Evolutionary conservation across 2,113 vertebrate species (phyloP).

Genomic region (Rhegmatorhina hoffmannsi): DNA sequence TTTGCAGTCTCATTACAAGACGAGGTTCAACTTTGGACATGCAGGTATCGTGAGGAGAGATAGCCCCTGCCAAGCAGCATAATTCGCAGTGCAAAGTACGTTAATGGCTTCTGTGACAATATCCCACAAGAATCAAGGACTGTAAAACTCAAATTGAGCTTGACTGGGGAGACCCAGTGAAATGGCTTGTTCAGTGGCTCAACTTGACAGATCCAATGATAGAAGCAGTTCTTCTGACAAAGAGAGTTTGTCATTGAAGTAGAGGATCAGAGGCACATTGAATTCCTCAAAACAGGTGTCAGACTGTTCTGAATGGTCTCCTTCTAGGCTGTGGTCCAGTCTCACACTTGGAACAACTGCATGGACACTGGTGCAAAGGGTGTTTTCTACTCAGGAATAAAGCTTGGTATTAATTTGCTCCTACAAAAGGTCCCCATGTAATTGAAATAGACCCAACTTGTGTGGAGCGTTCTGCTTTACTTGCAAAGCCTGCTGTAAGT

Average conservation of each 20-base stretch:
- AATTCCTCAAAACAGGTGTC: not conserved
- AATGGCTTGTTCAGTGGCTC: slow-evolving; percentile 11
- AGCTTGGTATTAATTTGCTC: not conserved
- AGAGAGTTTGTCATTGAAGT: not conserved
- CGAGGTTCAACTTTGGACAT: slow-evolving; percentile 40
- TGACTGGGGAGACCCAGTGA: slow-evolving; percentile 20
- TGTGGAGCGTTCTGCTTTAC: not conserved
- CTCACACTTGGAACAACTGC: not conserved
- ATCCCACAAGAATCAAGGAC: slow-evolving; percentile 48
- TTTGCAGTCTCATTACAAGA: slow-evolving; percentile 62
- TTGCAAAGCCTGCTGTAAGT: not conserved
- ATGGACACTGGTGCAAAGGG: not conserved
- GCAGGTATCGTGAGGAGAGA: slow-evolving; percentile 38
- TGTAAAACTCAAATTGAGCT: slow-evolving; percentile 52
- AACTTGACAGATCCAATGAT: slow-evolving; percentile 19
- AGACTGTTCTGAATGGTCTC: not conserved
- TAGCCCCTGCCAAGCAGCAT: slow-evolving; percentile 16
- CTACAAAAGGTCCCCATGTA: not conserved
- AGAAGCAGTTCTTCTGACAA: slow-evolving; percentile 2
- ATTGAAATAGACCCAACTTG: not conserved
- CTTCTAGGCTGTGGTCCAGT: not conserved
- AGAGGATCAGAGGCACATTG: not conserved
- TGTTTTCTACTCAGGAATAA: not conserved
- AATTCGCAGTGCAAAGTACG: slow-evolving; percentile 48
- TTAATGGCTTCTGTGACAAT: slow-evolving; percentile 52